Base-by-base conservation (phyloP, 2,888 invertebrate genomes). In the Chrysodeixis includens region DNA sequence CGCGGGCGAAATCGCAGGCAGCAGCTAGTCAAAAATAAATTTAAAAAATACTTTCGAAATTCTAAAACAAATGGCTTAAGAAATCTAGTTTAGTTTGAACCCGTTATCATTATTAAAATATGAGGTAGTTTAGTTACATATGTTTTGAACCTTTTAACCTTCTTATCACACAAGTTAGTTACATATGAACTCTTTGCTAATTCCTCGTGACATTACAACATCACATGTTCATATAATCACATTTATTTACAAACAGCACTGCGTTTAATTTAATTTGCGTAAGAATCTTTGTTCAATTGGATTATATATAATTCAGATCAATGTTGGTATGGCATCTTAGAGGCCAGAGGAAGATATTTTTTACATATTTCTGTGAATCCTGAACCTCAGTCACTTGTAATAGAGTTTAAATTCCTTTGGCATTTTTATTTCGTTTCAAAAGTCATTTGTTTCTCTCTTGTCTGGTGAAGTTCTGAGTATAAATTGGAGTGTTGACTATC, bases 231-330 rank as follows among this genome's bases (percentile, higher is more conserved):
- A 46, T 26, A 12, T 77, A 77, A 78, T 78, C 65, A 58, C 46
- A 77, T 77, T 77, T 49, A 65, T 77, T 75, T 69, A 56, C 69
- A 58, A 62, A 58, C 69, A 75, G 40, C 56, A 65, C 61, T 67
- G 75, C 69, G 69, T 69, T 69, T 54, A 78, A 78, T 78, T 76
- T 54, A 76, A 78, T 78, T 78, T 76, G 20, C 66, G 16, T 60
- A 76, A 76, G 74, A 76, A 66, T 76, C 62, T 74, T 71, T 60
- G 20, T 66, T 57, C 16, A 59, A 79, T 79, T 76, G 78, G 71
- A 79, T 78, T 76, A 79, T 14, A 26, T 14, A 35, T 14, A 4
- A 6, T 12, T 58, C 35, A 30, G 18, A 55, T 60, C 53, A 16
- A 16, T 30, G 22, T 60, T 75, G 57, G 40, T 62, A 56, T 40